Evolutionary conservation across 1,140 invertebrate species (phyloP).

Genomic region (Rhizoglyphus robini): DNA sequence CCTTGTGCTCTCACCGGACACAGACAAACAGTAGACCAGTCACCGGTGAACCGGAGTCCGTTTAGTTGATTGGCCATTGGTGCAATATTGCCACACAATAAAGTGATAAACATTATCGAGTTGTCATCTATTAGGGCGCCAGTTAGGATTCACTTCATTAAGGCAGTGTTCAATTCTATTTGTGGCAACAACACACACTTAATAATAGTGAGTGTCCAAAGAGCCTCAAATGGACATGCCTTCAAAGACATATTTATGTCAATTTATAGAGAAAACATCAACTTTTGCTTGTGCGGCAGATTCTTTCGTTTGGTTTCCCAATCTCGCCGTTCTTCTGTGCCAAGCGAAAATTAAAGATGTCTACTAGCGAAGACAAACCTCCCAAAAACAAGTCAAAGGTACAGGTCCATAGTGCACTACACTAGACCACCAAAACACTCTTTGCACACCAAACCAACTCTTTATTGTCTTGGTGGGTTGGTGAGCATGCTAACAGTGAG

Average conservation of each 20-base stretch:
- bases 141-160: background rate
- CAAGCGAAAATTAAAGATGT: background rate
- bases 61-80: background rate
- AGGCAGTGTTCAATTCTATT: background rate
- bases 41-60: background rate
- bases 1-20: background rate
- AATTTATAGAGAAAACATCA: too few relatives aligned
- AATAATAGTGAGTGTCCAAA: too few relatives aligned
- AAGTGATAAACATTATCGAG: background rate
- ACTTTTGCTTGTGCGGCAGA: too few relatives aligned
- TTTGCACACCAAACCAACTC: background rate
- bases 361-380: background rate
- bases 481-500: too few relatives aligned
- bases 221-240: too few relatives aligned
- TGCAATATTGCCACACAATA: background rate
- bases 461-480: background rate
- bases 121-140: conserved; percentile 1
- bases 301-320: background rate
- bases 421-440: background rate
- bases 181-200: background rate
- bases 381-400: background rate
- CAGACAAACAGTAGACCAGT: background rate
- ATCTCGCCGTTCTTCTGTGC: background rate
- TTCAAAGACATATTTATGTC: too few relatives aligned
- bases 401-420: background rate